Evolutionary conservation across 2,797 vertebrate species (phyloP).

Genomic region (Loriculus beryllinus): DNA sequence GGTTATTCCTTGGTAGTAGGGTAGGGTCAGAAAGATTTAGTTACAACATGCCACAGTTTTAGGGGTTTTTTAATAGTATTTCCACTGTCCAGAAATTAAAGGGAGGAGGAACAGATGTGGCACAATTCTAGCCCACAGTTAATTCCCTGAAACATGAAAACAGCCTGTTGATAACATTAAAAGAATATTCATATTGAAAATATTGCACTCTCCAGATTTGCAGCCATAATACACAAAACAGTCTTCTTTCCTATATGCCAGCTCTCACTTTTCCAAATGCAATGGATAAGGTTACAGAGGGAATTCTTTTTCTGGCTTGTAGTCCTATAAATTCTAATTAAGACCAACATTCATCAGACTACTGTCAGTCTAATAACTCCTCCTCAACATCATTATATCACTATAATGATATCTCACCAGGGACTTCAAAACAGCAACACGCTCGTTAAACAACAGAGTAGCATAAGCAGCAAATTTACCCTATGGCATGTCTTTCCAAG

Average conservation of each 20-base stretch:
- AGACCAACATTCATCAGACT: not conserved
- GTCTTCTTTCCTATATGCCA: not conserved
- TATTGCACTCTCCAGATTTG: constrained; percentile 7
- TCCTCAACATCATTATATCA: not conserved
- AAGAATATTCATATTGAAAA: constrained; percentile 45
- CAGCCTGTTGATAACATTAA: not conserved
- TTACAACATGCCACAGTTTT: not conserved
- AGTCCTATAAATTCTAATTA: not conserved
- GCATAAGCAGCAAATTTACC: constrained; percentile 76
- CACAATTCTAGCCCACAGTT: constrained; percentile 2
- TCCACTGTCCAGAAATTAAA: not conserved
- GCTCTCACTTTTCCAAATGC: not conserved
- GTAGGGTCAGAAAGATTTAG: not conserved
- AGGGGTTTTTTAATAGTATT: not conserved
- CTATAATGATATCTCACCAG: not conserved
- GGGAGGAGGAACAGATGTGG: not conserved
- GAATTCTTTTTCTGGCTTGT: not conserved
- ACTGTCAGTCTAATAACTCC: not conserved
- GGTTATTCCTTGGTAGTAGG: not conserved
- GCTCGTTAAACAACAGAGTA: not conserved
- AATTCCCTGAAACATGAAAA: not conserved
- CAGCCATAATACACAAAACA: not conserved
- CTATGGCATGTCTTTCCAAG: constrained; percentile 95
- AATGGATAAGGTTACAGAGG: not conserved
- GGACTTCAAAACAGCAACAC: not conserved